Evolutionary conservation across 2,888 invertebrate species (phyloP).

Genomic region (Parnassius mnemosyne): DNA sequence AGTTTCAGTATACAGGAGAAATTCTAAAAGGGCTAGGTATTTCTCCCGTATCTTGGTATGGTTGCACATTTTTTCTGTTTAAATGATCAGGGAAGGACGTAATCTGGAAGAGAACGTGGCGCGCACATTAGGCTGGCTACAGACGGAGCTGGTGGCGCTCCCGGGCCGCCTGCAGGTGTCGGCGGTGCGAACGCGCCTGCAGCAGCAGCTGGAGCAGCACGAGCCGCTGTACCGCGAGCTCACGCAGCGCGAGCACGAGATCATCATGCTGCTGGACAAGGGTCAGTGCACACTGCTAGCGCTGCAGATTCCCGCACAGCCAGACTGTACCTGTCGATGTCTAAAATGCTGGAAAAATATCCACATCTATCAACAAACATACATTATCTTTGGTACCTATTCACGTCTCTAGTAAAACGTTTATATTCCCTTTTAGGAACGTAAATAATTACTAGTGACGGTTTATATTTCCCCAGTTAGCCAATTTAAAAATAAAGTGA

Average conservation of each 20-base stretch:
- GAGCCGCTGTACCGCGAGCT: slow-evolving; percentile 95
- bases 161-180: slow-evolving; percentile 91
- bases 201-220: slow-evolving; percentile 92
- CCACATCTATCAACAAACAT: too few relatives aligned
- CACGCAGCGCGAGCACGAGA: slow-evolving; percentile 93
- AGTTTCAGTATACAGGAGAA: too few relatives aligned
- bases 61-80: slow-evolving; percentile 75
- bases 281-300: slow-evolving; percentile 63
- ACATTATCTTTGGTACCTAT: too few relatives aligned
- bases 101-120: slow-evolving; percentile 94
- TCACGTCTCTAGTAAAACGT: too few relatives aligned
- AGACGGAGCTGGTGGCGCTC: slow-evolving; percentile 87
- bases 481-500: too few relatives aligned
- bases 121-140: slow-evolving; percentile 94
- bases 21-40: too few relatives aligned
- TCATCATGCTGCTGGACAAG: slow-evolving; percentile 95
- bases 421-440: too few relatives aligned
- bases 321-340: too few relatives aligned
- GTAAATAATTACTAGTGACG: too few relatives aligned
- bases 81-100: slow-evolving; percentile 86
- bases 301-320: background rate
- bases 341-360: too few relatives aligned
- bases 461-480: too few relatives aligned
- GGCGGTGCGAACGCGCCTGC: slow-evolving; percentile 89
- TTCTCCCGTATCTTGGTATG: slow-evolving; percentile 17